These are phyloP conservation scores for Strigamia crassipes DNA, from an alignment of 2,888 invertebrate genomes.

Conservation along the genomic window DNA sequence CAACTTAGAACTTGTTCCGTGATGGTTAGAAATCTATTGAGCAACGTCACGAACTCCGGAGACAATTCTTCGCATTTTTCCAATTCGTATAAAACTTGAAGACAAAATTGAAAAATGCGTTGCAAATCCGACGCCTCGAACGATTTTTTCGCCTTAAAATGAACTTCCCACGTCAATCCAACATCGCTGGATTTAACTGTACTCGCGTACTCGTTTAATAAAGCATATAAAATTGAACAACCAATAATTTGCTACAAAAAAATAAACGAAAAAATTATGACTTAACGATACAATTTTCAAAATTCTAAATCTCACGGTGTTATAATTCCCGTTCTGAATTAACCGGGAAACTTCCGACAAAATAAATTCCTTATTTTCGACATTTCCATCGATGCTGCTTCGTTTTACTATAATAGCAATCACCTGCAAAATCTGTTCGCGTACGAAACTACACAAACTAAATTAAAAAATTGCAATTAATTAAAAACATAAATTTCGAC, in stretches of 20 bases:
- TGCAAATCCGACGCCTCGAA: conserved; percentile 81
- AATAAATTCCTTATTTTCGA: conserved; percentile 70
- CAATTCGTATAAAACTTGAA: conserved; percentile 68
- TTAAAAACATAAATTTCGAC: not conserved
- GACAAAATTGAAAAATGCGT: conserved; percentile 75
- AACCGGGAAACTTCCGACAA: conserved; percentile 76
- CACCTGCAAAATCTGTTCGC: conserved; percentile 68
- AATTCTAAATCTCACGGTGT: conserved; percentile 62
- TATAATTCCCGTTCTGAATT: conserved; percentile 70
- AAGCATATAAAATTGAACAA: conserved; percentile 78
- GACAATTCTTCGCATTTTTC: conserved; percentile 62
- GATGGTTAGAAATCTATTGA: conserved; percentile 74
- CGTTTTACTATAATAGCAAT: conserved; percentile 88
- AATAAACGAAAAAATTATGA: conserved; percentile 49
- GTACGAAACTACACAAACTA: conserved; percentile 71
- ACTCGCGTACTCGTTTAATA: conserved; percentile 87
- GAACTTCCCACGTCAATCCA: conserved; percentile 85
- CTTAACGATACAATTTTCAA: not conserved
- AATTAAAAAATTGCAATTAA: not conserved
- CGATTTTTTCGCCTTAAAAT: conserved; percentile 78
- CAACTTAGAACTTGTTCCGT: conserved; percentile 79
- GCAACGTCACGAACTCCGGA: conserved; percentile 64
- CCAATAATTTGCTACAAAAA: conserved; percentile 74
- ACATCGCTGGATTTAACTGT: conserved; percentile 84
- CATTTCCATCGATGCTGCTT: conserved; percentile 75